Base-by-base conservation (phyloP, 2,113 vertebrate species). In the Ciconia stormi region DNA sequence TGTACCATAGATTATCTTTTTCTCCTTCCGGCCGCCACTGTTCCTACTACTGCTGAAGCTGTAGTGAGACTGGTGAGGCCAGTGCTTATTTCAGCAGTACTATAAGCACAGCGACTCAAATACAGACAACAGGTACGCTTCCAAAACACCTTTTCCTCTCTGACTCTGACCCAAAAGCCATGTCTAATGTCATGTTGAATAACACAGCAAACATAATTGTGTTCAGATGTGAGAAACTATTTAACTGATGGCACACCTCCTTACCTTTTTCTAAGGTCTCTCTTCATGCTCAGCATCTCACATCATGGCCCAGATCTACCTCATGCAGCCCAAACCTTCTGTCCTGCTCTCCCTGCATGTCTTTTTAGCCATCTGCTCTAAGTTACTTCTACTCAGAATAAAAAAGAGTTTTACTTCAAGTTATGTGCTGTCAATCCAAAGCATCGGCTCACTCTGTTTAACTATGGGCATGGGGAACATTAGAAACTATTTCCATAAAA, bases 401-500 rank as follows among this genome's bases (percentile, higher is more conserved):
- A 88, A 85, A 67, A 21, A 2, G 6, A 61, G 30, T 76, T 92
- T 79, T 83, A 70, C 67, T 93, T 59, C 63, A 66, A 87, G 66
- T 85, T 89, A 34, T 23, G 10, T 6, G 30, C 82, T 86, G 71
- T 78, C 79, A 95, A 55, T 79, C 78, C 62, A 85, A 87, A 91
- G 66, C 76, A 76, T 79, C 7, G 3, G 5, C 59, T 94, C 55
- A 26, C 44, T 92, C 55, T 50, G 21, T 90, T 92, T 79, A 82
- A 87, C 58, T 79, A 10, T 3, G 1, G 59, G 81, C 78, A 70
- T 23, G 32, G 61, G 40, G 70, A 93, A 69, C 78, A 76, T 87
- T 77, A 73, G 58, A 66, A 80, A 58, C 21, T 36, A 86, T 95
- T 95, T 96, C 78, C 78, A 89, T 91, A 73, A 85, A 94, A 76